Percentiles rank a stretch among this genome's conserved stretches.
These are phyloP conservation scores for Brachionus koreanus DNA, from an alignment of 1,140 invertebrate species.

Conservation along the genomic window DNA sequence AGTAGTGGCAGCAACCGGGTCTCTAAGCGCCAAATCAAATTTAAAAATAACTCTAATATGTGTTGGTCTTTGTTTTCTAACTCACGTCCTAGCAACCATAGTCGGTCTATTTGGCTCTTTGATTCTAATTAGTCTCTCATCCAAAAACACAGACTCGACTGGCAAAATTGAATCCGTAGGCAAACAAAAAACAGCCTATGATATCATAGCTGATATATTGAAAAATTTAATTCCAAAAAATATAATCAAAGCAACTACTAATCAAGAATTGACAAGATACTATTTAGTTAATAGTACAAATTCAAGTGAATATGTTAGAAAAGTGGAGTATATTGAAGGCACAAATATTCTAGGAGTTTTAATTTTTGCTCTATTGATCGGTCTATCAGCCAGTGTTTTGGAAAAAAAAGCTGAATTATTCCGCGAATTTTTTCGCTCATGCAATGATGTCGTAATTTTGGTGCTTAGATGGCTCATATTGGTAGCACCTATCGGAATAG, in stretches of 20 bases:
- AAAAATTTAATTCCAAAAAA: slow-evolving; percentile 34
- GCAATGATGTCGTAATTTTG: slow-evolving; percentile 32
- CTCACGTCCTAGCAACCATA: slow-evolving; percentile 8
- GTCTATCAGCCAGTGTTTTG: slow-evolving; percentile 17
- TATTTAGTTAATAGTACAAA: neutral
- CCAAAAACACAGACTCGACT: neutral
- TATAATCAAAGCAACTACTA: slow-evolving; percentile 40
- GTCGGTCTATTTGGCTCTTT: neutral
- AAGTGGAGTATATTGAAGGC: slow-evolving; percentile 39
- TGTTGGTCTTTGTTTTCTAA: slow-evolving; percentile 22
- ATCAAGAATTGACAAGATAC: slow-evolving; percentile 29
- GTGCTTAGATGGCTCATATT: slow-evolving; percentile 25
- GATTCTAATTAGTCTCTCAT: neutral
- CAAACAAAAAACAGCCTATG: slow-evolving; percentile 38
- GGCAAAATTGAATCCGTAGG: neutral
- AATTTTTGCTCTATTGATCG: slow-evolving; percentile 38
- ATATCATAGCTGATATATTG: slow-evolving; percentile 39
- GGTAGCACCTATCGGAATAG: slow-evolving; percentile 12
- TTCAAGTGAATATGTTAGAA: neutral
- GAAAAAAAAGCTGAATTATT: slow-evolving; percentile 35
- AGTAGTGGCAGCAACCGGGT: slow-evolving; percentile 36
- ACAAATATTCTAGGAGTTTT: slow-evolving; percentile 39
- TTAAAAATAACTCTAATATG: slow-evolving; percentile 22
- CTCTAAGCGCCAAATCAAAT: slow-evolving; percentile 38
- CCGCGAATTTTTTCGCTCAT: slow-evolving; percentile 19